phyloP scores from a whole-genome alignment of 2,113 vertebrate genomes.

The Chroicocephalus ridibundus region DNA sequence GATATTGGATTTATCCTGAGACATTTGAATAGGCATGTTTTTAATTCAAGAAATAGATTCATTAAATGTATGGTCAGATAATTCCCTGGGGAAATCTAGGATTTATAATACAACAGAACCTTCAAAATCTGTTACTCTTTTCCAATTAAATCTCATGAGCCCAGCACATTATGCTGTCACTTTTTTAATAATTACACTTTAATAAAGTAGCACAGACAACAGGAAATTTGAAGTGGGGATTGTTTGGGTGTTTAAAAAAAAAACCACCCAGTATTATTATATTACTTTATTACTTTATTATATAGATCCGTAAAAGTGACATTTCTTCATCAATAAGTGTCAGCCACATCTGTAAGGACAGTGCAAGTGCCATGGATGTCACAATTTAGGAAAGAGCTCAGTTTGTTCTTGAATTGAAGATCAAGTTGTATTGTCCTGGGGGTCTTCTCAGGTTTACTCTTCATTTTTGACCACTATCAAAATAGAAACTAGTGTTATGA shows the following conservation, averaged over 20 bases:
- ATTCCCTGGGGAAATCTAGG: background rate
- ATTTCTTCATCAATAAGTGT: background rate
- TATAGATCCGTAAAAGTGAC: background rate
- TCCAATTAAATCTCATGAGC: background rate
- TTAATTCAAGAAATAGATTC: background rate
- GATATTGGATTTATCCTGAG: background rate
- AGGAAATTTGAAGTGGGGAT: background rate
- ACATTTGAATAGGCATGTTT: background rate
- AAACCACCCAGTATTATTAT: rapidly evolving
- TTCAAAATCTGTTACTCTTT: background rate
- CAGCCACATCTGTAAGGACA: background rate
- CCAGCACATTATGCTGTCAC: background rate
- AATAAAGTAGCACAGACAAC: background rate
- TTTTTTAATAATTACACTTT: background rate
- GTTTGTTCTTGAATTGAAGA: background rate
- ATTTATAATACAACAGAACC: background rate
- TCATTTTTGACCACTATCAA: background rate
- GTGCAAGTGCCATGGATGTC: background rate
- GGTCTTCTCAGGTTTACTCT: background rate
- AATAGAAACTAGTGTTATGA: background rate
- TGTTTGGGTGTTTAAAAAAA: background rate
- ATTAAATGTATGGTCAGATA: background rate
- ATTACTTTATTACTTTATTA: background rate
- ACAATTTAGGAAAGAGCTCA: background rate
- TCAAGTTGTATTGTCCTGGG: background rate